Evolutionary conservation across 2,113 vertebrate genomes (phyloP).

Genomic region (Pseudolaguvia tuberculata): DNA sequence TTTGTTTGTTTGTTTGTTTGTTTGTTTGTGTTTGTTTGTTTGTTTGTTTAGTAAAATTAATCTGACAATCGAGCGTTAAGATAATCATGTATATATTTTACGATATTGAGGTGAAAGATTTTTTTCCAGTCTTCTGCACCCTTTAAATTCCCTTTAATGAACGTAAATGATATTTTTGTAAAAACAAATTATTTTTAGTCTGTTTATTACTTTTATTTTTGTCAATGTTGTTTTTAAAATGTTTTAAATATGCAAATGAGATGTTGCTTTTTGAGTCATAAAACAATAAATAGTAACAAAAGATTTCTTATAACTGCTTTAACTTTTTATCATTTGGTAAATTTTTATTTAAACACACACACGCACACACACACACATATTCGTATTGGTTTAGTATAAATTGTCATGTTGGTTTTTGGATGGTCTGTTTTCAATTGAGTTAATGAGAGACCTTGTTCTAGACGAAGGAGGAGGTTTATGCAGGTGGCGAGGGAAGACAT

Average conservation of each 20-base stretch:
- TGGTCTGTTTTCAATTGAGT: no score
- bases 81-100: not conserved
- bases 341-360: no score
- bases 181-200: not conserved
- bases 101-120: not conserved
- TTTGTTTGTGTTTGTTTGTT: not conserved
- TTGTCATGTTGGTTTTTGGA: no score
- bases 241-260: not conserved
- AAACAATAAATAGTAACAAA: not conserved
- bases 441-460: no score
- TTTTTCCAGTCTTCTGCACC: not conserved
- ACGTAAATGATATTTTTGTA: constrained; percentile 6
- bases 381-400: no score
- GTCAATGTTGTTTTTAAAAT: not conserved
- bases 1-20: not conserved
- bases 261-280: not conserved
- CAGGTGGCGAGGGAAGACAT: no score
- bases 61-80: not conserved
- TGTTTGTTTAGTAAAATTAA: not conserved
- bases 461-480: no score
- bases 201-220: not conserved
- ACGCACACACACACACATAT: no score
- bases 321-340: not conserved
- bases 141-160: not conserved
- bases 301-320: not conserved